Base-by-base conservation (phyloP, 2,888 invertebrate genomes). In the Pterostichus niger region DNA sequence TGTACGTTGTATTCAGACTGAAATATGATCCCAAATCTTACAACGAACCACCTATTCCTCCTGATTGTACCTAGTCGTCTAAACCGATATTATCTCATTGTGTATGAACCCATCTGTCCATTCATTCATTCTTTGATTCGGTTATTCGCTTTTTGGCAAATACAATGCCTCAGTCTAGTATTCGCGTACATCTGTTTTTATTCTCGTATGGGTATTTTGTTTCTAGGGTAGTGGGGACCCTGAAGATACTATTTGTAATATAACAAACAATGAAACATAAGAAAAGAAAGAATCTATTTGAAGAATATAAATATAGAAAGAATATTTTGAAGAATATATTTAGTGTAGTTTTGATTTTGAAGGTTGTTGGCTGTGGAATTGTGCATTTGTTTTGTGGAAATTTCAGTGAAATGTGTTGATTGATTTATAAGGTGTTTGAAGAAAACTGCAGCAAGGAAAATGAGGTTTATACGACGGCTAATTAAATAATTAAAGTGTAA, bases 101-200 rank as follows among this genome's bases (percentile, higher is more conserved):
- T 64, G 15, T 40, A 33, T 31, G 33, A 33, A 64, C 33, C 64
- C 64, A 64, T 64, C 64, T 33, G 64, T n/a, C 35, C 59, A 59
- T 59, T 17, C 35, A 13, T 33, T 5, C 9, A 13, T 33, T 6
- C 9, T 9, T 31, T 64, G n/a, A 17, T 59, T 35, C 40, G 6
- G 64, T 64, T 64, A 33, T 40, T 64, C 64, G 33, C 33, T 64
- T 64, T 64, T 64, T 64, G 33, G 31, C 35, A 64, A 40, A 64
- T 64, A 64, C 64, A 64, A 64, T 35, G 6, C 56, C 11, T 9
- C 1, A 3, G 56, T 10, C 15, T 56, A 56, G 15, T 17, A 3
- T 40, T n/a, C 13, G 13, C 52, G 3, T 52, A 52, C 52, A 52
- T 52, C 56, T 56, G 17, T 56, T 56, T 17, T 56, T 56, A 17